phyloP scores from a whole-genome alignment of 2,797 vertebrate genomes.

The Dipus sagitta region DNA sequence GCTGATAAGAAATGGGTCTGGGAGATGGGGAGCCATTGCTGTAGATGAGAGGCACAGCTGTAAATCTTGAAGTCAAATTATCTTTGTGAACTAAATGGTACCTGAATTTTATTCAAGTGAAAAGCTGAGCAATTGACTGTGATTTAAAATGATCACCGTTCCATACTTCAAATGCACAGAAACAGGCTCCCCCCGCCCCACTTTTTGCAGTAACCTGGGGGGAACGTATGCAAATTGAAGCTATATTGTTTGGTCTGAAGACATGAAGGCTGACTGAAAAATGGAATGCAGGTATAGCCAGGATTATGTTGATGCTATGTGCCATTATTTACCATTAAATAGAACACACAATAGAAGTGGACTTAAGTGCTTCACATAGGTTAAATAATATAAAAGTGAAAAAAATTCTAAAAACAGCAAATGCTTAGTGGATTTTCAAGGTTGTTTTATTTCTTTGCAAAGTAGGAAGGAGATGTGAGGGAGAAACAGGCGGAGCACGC shows the following conservation, averaged over 20 bases:
- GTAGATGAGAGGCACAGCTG: background rate
- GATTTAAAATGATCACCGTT: constrained; percentile 57
- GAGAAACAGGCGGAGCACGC: too few species aligned
- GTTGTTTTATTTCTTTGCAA: background rate
- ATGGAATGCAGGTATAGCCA: background rate
- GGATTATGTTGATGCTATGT: background rate
- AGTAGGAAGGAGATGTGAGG: background rate
- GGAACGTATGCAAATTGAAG: constrained; percentile 9
- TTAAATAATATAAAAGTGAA: background rate
- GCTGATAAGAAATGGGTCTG: background rate
- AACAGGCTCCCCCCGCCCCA: background rate
- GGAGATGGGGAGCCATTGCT: background rate
- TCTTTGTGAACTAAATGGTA: constrained; percentile 67
- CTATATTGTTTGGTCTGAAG: constrained; percentile 50
- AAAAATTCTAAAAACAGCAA: background rate
- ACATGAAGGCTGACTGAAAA: background rate
- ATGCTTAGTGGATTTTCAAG: background rate
- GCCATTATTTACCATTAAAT: background rate
- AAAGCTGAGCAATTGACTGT: constrained; percentile 53
- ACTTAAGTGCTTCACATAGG: too few species aligned
- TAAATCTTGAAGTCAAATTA: constrained; percentile 61
- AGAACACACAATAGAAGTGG: background rate
- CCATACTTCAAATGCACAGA: background rate
- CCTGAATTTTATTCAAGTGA: constrained; percentile 61
- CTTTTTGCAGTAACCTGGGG: background rate